A percentile compares a stretch with the other conserved stretches of the same genome.
Conservation (phyloP, 2,113 vertebrate species). For the Aramus guarauna region DNA sequence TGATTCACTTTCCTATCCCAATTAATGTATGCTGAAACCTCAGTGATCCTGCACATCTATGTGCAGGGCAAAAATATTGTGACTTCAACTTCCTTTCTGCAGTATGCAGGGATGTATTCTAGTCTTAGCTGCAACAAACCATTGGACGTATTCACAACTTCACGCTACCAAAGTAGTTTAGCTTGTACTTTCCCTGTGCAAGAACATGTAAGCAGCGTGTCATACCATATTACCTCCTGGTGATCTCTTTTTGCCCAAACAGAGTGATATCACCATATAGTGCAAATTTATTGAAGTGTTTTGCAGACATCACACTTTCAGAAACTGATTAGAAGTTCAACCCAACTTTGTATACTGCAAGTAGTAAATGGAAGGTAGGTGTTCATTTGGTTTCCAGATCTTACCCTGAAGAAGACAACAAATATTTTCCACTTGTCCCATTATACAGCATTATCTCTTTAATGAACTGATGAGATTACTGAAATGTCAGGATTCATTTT, state of each 20-base stretch:
- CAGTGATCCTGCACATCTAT: not conserved
- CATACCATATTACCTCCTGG: rapidly evolving
- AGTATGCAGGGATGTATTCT: not conserved
- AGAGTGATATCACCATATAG: too few species aligned
- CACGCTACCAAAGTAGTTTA: not conserved
- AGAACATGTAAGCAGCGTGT: not conserved
- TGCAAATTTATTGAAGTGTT: not conserved
- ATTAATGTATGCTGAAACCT: not conserved
- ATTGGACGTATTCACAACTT: not conserved
- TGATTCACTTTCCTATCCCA: not conserved
- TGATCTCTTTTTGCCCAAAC: not conserved
- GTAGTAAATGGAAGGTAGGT: not conserved
- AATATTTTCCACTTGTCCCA: not conserved
- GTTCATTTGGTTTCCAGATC: not conserved
- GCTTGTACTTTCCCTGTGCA: not conserved
- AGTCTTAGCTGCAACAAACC: not conserved
- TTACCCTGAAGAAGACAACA: not conserved
- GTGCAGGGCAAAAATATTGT: not conserved
- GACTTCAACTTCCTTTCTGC: not conserved
- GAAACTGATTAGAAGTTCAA: not conserved
- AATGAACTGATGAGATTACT: not conserved
- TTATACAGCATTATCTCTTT: not conserved
- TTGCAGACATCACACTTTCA: not conserved
- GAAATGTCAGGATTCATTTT: not conserved
- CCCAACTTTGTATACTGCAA: not conserved